Base-by-base conservation (phyloP, 2,113 vertebrate species). In the Burhinus bistriatus region DNA sequence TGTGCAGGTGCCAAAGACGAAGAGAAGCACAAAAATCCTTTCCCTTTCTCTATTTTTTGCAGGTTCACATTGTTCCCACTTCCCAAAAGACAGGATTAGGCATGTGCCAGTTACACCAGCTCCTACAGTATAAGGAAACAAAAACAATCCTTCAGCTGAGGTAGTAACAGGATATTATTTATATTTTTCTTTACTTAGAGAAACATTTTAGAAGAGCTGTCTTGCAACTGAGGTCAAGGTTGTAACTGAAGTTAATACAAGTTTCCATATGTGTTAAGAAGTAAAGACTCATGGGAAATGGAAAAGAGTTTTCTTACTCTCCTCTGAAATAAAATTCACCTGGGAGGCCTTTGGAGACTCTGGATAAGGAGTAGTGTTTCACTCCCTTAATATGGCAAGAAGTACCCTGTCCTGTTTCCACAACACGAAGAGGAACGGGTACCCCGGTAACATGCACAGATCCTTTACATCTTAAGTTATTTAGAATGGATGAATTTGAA, bases 401-500 rank as follows among this genome's bases (percentile, higher is more conserved):
- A 58, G 22, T 57, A 66, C 42, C 54, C 73, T 1, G 1, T 54
- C 68, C 59, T 70, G 25, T 55, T 90, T 81, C 68, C 58, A 92
- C 42, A 68, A 29, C 47, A 83, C 7, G 22, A 87, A 83, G 55
- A 91, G 27, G 51, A 97, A 82, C 1, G 1, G 16, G 17, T 72
- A 83, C 14, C 58, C 65, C 13, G 0, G 52, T 66, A 91, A 88
- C 58, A 57, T 9, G 12, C 72, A 79, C 36, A 71, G 30, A 87
- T 64, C 32, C 47, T 90, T 87, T 38, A 59, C 26, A 51, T 73
- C 69, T 80, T 64, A 42, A 66, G 51, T 90, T 90, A 92, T 40
- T 86, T 78, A 87, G 65, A 96, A 59, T 5, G 68, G 29, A 90
- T 71, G 44, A 84, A 93, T 95, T 71, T 87, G 80, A 92, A 90